These are phyloP conservation scores for Muschampia plurimacula DNA, from an alignment of 2,888 invertebrate species.

Conservation along the genomic window DNA sequence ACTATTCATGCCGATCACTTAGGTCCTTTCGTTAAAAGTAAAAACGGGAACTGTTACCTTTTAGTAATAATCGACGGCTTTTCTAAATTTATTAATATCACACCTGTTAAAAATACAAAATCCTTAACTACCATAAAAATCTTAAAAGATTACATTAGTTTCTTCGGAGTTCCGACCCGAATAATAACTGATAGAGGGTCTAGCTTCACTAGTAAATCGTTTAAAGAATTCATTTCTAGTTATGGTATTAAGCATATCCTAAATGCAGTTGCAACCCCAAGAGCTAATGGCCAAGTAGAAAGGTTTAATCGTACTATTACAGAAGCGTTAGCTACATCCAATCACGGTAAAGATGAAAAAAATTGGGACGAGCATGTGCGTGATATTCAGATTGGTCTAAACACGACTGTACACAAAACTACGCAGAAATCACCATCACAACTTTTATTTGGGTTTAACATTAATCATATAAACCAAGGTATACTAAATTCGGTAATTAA, in stretches of 20 bases:
- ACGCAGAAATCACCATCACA: constrained; percentile 32
- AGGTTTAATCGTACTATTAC: constrained; percentile 44
- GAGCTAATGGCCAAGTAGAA: constrained; percentile 47
- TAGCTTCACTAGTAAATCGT: constrained; percentile 41
- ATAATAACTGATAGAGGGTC: constrained; percentile 45
- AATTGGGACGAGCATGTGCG: constrained; percentile 30
- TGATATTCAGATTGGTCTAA: constrained; percentile 39
- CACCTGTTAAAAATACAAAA: constrained; percentile 42
- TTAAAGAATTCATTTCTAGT: constrained; percentile 34
- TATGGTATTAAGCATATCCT: constrained; percentile 41
- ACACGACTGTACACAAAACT: constrained; percentile 25
- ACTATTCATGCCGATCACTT: constrained; percentile 49
- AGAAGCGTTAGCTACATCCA: constrained; percentile 30
- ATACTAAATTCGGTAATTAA: background rate
- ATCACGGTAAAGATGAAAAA: constrained; percentile 24
- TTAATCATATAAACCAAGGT: background rate
- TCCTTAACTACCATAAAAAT: constrained; percentile 40
- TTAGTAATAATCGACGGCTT: constrained; percentile 44
- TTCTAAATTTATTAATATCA: constrained; percentile 44
- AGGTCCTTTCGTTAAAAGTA: constrained; percentile 45
- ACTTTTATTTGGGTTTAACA: constrained; percentile 32
- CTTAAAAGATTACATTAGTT: constrained; percentile 41
- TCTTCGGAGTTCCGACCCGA: constrained; percentile 42
- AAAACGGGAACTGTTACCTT: constrained; percentile 42
- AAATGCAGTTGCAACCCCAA: constrained; percentile 46